These are phyloP conservation scores for Channa argus DNA, from an alignment of 2,113 vertebrate species.

Conservation along the genomic window DNA sequence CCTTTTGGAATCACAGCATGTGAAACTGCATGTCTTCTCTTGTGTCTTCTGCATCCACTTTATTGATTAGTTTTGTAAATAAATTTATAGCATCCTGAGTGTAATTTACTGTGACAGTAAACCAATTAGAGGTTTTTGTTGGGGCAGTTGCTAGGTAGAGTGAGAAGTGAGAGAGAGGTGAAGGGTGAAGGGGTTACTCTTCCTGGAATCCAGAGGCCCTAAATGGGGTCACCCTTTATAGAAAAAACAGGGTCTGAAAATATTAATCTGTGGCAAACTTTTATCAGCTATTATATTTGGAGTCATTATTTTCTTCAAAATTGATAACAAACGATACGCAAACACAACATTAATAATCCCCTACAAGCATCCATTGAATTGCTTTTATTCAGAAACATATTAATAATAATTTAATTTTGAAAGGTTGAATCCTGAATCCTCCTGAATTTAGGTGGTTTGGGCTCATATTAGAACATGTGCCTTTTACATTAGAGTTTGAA, in stretches of 20 bases:
- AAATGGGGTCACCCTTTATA: conserved; percentile 50
- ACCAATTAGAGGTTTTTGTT: conserved; percentile 78
- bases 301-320: no score
- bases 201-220: conserved; percentile 71
- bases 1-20: neutral
- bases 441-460: no score
- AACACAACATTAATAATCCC: no score
- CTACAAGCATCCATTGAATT: no score
- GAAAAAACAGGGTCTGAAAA: conserved; percentile 30
- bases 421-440: no score
- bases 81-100: conserved; percentile 45
- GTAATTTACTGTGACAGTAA: conserved; percentile 76
- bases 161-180: conserved; percentile 67
- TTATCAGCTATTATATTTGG: no score
- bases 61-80: conserved; percentile 32
- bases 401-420: no score
- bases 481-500: no score
- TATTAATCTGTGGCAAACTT: neutral
- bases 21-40: neutral
- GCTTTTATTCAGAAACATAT: no score
- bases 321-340: no score
- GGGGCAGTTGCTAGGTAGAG: conserved; percentile 65
- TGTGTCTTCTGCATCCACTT: neutral
- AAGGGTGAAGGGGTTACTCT: conserved; percentile 69
- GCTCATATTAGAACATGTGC: no score